These are phyloP conservation scores for Neolamprologus sp. DNA, from an alignment of 2,113 vertebrate species.

Conservation along the genomic window DNA sequence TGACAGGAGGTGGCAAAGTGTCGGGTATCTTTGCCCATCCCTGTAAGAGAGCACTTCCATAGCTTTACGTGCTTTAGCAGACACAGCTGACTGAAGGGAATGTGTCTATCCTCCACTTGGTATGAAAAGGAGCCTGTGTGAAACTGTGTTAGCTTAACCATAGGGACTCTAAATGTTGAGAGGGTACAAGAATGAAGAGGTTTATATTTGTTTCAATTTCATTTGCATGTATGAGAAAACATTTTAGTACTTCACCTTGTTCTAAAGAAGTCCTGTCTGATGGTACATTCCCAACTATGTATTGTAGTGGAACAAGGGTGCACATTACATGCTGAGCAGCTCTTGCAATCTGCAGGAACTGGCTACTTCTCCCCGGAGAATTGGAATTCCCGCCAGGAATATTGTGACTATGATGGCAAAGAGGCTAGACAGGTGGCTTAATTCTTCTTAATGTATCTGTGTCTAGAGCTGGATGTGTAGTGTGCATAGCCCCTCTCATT, in stretches of 20 bases:
- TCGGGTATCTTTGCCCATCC: slow-evolving; percentile 26
- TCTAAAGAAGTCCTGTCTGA: background rate
- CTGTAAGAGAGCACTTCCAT: background rate
- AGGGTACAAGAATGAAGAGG: background rate
- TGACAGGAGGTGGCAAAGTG: slow-evolving; percentile 35
- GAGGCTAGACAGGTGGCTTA: slow-evolving; percentile 30
- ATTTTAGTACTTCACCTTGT: background rate
- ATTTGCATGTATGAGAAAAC: background rate
- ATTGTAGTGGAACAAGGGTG: background rate
- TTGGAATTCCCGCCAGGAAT: slow-evolving; percentile 12
- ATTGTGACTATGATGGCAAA: background rate
- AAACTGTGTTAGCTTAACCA: background rate
- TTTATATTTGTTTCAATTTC: background rate
- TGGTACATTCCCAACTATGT: background rate
- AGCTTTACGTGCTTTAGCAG: background rate
- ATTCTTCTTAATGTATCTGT: slow-evolving; percentile 46
- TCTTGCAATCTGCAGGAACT: slow-evolving; percentile 5
- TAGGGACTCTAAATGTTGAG: background rate
- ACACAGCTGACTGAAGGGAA: slow-evolving; percentile 40
- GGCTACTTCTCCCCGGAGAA: background rate
- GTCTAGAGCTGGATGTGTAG: background rate
- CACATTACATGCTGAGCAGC: background rate
- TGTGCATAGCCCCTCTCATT: background rate
- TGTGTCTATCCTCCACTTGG: background rate
- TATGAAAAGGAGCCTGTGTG: background rate